Percentiles rank a stretch among this genome's conserved stretches.
phyloP scores from a whole-genome alignment of 2,113 vertebrate genomes.

The Baryphthengus martii region DNA sequence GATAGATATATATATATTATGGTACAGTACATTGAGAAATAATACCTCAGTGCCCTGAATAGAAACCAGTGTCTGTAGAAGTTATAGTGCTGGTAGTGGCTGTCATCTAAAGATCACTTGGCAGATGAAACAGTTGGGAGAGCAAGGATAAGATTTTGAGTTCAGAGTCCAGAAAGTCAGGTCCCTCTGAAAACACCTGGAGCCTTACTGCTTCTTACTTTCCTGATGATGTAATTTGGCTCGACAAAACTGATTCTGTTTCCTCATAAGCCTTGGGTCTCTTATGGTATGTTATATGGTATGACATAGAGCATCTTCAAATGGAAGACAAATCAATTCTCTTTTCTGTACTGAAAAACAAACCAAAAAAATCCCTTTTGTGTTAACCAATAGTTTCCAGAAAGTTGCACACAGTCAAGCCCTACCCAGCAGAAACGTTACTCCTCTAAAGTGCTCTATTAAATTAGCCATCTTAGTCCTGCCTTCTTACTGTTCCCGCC shows the following conservation, averaged over 20 bases:
- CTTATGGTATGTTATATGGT: neutral
- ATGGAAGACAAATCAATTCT: neutral
- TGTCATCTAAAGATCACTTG: neutral
- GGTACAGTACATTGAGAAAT: neutral
- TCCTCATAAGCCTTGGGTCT: neutral
- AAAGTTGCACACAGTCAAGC: neutral
- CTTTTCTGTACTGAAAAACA: neutral
- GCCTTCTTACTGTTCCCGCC: neutral
- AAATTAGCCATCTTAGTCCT: neutral
- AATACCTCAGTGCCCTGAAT: neutral
- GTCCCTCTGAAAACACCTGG: neutral
- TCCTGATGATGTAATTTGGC: neutral
- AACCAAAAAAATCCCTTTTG: neutral
- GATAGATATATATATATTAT: no score
- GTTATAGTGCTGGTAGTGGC: neutral
- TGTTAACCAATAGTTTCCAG: neutral
- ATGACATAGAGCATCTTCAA: neutral
- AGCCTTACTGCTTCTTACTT: neutral
- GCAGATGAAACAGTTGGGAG: neutral
- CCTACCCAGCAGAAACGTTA: neutral
- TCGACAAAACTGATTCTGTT: neutral
- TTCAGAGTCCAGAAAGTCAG: neutral
- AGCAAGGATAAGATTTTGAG: neutral
- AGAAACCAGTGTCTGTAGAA: neutral
- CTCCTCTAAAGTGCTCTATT: neutral